Evolutionary conservation across 2,113 vertebrate genomes (phyloP).

Genomic region (Polypterus bichir): DNA sequence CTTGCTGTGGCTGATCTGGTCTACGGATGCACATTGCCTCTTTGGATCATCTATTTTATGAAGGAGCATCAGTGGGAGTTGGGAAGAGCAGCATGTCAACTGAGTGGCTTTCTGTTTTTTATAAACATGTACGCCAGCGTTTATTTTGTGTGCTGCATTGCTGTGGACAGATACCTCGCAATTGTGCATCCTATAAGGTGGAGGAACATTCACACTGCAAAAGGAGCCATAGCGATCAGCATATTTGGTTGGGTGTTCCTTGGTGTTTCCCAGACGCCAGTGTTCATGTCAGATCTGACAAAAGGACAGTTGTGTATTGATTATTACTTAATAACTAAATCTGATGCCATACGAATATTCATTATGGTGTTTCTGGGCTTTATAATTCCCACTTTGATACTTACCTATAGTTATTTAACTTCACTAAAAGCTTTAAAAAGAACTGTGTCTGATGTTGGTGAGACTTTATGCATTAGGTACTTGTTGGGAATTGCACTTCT

Average conservation of each 20-base stretch:
- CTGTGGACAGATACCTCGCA: slow-evolving; percentile 7
- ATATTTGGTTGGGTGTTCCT: neutral
- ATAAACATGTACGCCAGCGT: slow-evolving; percentile 2
- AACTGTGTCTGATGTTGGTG: neutral
- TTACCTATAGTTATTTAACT: neutral
- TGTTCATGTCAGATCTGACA: neutral
- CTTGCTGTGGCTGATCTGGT: neutral
- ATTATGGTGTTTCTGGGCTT: neutral
- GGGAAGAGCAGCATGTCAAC: neutral
- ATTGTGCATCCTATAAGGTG: slow-evolving; percentile 1
- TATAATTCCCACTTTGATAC: slow-evolving; percentile 1
- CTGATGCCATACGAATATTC: neutral
- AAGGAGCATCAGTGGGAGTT: neutral
- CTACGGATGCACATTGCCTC: neutral
- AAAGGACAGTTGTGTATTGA: neutral
- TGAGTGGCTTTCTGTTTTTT: slow-evolving; percentile 2
- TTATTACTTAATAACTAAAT: neutral
- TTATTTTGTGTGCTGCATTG: slow-evolving; percentile 7
- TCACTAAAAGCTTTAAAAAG: neutral
- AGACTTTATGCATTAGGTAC: neutral
- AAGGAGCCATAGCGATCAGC: neutral
- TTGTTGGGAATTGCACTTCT: neutral
- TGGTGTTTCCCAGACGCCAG: neutral
- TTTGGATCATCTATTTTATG: slow-evolving; percentile 2
- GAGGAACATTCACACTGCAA: neutral